These are phyloP conservation scores for Mustela lutreola DNA, from an alignment of 2,113 vertebrate genomes.

Conservation along the genomic window DNA sequence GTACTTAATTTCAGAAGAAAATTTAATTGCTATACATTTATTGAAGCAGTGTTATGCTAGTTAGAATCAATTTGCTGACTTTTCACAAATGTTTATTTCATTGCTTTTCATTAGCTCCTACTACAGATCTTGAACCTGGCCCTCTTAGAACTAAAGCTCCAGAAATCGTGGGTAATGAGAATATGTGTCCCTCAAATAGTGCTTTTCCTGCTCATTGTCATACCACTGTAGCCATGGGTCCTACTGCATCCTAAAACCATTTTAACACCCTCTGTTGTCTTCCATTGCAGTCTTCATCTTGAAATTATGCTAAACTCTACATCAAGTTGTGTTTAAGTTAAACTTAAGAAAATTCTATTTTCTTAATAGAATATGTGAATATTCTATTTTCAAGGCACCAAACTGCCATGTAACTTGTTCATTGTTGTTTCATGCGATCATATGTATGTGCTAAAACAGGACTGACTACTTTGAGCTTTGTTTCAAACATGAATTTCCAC, in stretches of 20 bases:
- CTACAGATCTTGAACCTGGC: constrained; percentile 82
- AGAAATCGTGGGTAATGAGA: constrained; percentile 82
- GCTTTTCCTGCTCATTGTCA: constrained; percentile 31
- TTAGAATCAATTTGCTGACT: constrained; percentile 34
- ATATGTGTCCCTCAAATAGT: constrained; percentile 15
- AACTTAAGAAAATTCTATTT: background rate
- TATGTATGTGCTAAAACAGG: background rate
- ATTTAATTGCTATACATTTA: background rate
- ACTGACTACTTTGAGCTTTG: background rate
- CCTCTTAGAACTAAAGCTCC: constrained; percentile 81
- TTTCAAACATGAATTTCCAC: background rate
- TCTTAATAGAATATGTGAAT: background rate
- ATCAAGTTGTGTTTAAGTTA: background rate
- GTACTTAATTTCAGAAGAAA: constrained; percentile 25
- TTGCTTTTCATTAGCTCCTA: constrained; percentile 72
- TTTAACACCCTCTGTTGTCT: background rate
- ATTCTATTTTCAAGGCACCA: constrained; percentile 41
- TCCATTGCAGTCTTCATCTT: background rate
- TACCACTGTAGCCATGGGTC: background rate
- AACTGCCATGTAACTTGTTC: background rate
- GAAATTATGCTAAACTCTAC: background rate
- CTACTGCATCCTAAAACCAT: background rate
- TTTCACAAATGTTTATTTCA: constrained; percentile 61
- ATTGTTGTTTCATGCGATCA: background rate
- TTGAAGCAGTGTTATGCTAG: background rate